Evolutionary conservation across 1,140 invertebrate genomes (phyloP).

Genomic region (Macrocentrus cingulum): DNA sequence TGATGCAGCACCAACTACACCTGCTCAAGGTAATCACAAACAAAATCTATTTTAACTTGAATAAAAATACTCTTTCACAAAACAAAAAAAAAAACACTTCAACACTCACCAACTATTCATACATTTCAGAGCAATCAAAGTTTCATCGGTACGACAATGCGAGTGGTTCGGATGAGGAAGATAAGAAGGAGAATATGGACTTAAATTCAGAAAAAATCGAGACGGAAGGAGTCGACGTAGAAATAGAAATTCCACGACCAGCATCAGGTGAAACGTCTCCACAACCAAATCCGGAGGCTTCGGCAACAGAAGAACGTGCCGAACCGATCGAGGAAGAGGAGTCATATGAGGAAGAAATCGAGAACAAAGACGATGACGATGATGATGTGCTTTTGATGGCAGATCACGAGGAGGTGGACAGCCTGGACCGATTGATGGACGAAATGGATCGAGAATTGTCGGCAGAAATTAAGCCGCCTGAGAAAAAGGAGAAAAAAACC

Average conservation of each 20-base stretch:
- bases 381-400: conserved; percentile 52
- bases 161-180: conserved; percentile 50
- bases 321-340: conserved; percentile 39
- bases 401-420: conserved; percentile 53
- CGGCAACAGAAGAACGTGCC: conserved; percentile 29
- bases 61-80: no score
- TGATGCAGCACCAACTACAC: conserved; percentile 15
- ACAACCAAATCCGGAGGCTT: no score
- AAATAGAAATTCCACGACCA: no score
- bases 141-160: conserved; percentile 49
- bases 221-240: conserved; percentile 25
- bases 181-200: conserved; percentile 36
- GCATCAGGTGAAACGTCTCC: no score
- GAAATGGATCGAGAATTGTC: conserved; percentile 55
- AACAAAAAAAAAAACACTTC: no score
- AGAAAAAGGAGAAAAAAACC: conserved; percentile 37
- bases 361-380: conserved; percentile 45
- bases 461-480: conserved; percentile 31
- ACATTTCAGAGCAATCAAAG: conserved; percentile 43
- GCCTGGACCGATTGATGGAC: conserved; percentile 52
- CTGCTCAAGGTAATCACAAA: conserved; percentile 24
- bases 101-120: not conserved
- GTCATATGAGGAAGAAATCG: conserved; percentile 35
- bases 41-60: no score
- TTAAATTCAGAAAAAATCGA: not conserved